These are phyloP conservation scores for Pedetes capensis DNA, from an alignment of 2,113 vertebrate genomes.

Conservation along the genomic window DNA sequence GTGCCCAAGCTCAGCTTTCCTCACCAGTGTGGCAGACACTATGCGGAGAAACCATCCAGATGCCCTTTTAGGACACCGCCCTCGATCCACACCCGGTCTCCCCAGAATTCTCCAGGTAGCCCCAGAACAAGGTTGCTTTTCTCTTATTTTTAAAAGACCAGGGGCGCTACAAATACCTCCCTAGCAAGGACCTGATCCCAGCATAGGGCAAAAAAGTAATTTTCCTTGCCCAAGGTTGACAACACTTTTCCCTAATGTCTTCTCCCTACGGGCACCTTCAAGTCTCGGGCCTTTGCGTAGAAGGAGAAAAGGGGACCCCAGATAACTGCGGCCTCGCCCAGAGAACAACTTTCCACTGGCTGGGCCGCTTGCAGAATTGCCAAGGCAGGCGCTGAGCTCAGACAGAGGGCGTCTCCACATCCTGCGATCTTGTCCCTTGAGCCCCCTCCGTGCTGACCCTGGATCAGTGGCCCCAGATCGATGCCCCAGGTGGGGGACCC, in stretches of 20 bases:
- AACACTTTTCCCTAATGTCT: accelerated
- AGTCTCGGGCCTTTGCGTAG: background rate
- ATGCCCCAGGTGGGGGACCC: background rate
- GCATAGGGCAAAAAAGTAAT: accelerated
- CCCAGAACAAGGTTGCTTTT: background rate
- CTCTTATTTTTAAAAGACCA: background rate
- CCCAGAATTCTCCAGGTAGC: background rate
- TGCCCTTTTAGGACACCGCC: background rate
- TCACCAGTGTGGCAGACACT: background rate
- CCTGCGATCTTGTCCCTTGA: background rate
- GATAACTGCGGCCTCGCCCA: background rate
- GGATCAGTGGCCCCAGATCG: background rate
- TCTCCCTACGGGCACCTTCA: too few species aligned
- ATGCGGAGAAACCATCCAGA: background rate
- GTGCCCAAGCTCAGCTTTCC: background rate
- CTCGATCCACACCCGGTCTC: background rate
- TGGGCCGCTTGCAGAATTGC: background rate
- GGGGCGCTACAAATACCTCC: background rate
- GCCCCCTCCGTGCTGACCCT: background rate
- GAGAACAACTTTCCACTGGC: background rate
- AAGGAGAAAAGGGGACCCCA: background rate
- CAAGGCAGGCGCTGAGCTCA: background rate
- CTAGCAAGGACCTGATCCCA: background rate
- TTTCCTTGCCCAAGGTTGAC: background rate
- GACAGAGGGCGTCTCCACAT: background rate